phyloP scores from a whole-genome alignment of 2,113 vertebrate genomes.

The Eulemur macaco region DNA sequence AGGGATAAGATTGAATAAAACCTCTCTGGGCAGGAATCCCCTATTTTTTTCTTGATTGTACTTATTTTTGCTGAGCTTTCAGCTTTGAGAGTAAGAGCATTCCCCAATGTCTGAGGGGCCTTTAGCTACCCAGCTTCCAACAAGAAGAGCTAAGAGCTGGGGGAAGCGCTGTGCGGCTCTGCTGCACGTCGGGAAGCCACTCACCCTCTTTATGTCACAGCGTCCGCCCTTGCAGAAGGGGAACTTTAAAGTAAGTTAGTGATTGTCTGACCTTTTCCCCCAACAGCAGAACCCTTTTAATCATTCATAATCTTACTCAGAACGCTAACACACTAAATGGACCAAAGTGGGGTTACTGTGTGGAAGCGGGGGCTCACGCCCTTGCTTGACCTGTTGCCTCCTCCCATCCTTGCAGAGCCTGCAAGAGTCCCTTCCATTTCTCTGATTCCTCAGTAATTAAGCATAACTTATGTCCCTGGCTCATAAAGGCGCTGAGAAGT shows the following conservation, averaged over 20 bases:
- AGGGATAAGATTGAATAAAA: not conserved
- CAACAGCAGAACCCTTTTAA: not conserved
- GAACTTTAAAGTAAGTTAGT: not conserved
- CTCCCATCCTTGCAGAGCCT: not conserved
- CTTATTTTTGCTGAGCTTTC: constrained; percentile 25
- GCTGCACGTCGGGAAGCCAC: not conserved
- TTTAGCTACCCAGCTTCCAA: constrained; percentile 58
- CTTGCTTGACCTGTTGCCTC: not conserved
- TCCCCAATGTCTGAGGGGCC: constrained; percentile 25
- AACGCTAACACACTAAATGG: not conserved
- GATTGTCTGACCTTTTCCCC: not conserved
- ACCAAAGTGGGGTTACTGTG: not conserved
- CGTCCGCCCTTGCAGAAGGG: not conserved
- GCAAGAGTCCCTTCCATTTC: not conserved
- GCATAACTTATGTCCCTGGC: not conserved
- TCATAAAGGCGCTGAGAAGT: not conserved
- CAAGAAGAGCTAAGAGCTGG: constrained; percentile 39
- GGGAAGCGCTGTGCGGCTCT: not conserved
- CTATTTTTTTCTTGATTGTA: constrained; percentile 45
- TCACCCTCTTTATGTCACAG: not conserved
- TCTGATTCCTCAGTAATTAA: not conserved
- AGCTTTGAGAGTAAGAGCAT: constrained; percentile 49
- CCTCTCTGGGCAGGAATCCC: not conserved
- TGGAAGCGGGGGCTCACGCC: not conserved
- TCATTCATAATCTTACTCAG: not conserved